Evolutionary conservation across 1,140 invertebrate species (phyloP).

Genomic region (Nymphalis io): DNA sequence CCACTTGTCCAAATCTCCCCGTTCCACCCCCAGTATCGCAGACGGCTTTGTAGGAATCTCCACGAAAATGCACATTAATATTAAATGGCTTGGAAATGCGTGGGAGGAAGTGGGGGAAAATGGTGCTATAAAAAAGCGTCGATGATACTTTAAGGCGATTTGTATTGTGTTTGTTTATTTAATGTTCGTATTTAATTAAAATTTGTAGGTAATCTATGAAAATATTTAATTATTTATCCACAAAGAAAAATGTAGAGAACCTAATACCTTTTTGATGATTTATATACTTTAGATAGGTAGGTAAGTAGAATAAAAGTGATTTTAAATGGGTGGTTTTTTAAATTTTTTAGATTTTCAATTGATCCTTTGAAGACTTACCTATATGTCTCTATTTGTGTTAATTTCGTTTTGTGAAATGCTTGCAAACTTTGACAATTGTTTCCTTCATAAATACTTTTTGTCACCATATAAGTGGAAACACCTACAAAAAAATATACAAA

Average conservation of each 20-base stretch:
- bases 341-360: no score
- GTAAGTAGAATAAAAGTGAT: no score
- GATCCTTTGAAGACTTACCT: no score
- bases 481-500: neutral
- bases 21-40: conserved; percentile 67
- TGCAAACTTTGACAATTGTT: no score
- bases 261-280: no score
- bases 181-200: conserved; percentile 18
- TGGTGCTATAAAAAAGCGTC: conserved; percentile 73
- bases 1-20: conserved; percentile 59
- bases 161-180: conserved; percentile 59
- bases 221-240: no score
- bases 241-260: no score
- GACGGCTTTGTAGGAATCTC: conserved; percentile 78
- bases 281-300: no score
- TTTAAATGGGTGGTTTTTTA: no score
- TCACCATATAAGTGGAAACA: neutral
- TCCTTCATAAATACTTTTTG: neutral
- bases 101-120: conserved; percentile 51
- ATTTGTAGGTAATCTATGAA: neutral
- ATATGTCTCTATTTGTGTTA: no score
- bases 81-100: conserved; percentile 80
- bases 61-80: conserved; percentile 81
- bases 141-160: conserved; percentile 63
- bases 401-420: no score